These are phyloP conservation scores for Zygothrica quintamaculata DNA, from an alignment of 2,888 invertebrate genomes.

Conservation along the genomic window DNA sequence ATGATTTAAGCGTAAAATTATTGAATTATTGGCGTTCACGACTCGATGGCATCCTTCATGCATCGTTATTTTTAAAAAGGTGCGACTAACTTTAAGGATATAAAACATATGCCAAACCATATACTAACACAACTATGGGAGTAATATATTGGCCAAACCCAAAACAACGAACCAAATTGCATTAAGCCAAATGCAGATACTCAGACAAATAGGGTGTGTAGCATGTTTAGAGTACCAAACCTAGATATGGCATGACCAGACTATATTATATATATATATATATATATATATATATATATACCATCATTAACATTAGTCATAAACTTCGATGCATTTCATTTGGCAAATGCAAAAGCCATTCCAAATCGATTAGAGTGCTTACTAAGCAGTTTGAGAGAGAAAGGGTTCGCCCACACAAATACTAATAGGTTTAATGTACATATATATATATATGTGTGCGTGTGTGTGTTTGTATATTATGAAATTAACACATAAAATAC, in stretches of 20 bases:
- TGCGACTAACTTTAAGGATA: constrained; percentile 34
- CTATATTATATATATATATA: no score
- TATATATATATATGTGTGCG: no score
- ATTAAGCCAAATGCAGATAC: constrained; percentile 61
- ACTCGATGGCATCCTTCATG: constrained; percentile 58
- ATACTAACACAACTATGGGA: no score
- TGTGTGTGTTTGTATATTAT: no score
- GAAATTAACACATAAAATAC: constrained; percentile 22
- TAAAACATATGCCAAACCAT: constrained; percentile 1
- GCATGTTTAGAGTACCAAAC: constrained; percentile 47
- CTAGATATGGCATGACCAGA: constrained; percentile 54
- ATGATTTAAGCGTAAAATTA: constrained; percentile 82
- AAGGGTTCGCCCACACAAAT: not conserved
- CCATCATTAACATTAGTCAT: constrained; percentile 20
- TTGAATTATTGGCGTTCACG: constrained; percentile 77
- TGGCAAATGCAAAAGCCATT: constrained; percentile 43
- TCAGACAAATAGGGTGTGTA: constrained; percentile 11
- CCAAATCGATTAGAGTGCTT: constrained; percentile 14
- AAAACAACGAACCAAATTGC: constrained; percentile 45
- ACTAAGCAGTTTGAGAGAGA: not conserved
- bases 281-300: no score
- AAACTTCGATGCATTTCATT: constrained; percentile 29
- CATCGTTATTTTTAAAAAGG: constrained; percentile 59
- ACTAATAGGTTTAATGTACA: not conserved
- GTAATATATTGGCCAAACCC: constrained; percentile 38